phyloP scores from a whole-genome alignment of 2,888 invertebrate genomes.

The Pollenia amentaria region DNA sequence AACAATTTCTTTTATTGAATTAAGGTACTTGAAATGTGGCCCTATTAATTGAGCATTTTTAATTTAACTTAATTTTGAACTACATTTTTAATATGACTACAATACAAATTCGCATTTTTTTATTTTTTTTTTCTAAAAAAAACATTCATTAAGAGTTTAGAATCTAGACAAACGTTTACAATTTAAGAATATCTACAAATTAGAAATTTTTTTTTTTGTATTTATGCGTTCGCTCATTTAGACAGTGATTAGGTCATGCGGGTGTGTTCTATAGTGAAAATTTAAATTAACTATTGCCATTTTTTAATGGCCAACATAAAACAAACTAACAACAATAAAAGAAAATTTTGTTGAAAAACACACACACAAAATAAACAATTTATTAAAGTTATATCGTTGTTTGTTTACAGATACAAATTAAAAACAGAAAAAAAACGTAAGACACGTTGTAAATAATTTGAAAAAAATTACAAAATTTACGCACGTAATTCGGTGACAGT shows the following conservation, averaged over 20 bases:
- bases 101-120: too few relatives aligned
- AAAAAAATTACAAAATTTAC: slow-evolving; percentile 35
- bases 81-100: too few relatives aligned
- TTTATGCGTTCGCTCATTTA: slow-evolving; percentile 42
- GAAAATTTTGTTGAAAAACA: neutral
- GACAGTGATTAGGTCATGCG: slow-evolving; percentile 66
- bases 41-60: neutral
- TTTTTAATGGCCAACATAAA: slow-evolving; percentile 42
- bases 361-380: neutral
- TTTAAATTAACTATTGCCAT: slow-evolving; percentile 36
- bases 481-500: slow-evolving; percentile 55
- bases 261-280: slow-evolving; percentile 52
- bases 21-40: too few relatives aligned
- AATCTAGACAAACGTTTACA: neutral
- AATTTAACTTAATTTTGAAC: neutral
- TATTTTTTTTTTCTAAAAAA: too few relatives aligned
- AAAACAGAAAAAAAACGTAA: neutral
- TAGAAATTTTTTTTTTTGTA: neutral
- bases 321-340: slow-evolving; percentile 32
- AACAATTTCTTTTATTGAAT: too few relatives aligned
- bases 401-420: neutral
- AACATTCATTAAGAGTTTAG: neutral
- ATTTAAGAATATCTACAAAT: neutral
- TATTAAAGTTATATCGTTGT: neutral
- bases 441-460: slow-evolving; percentile 1